Conservation (phyloP, 2,888 invertebrate genomes). For the Hemistola chrysoprasaria region DNA sequence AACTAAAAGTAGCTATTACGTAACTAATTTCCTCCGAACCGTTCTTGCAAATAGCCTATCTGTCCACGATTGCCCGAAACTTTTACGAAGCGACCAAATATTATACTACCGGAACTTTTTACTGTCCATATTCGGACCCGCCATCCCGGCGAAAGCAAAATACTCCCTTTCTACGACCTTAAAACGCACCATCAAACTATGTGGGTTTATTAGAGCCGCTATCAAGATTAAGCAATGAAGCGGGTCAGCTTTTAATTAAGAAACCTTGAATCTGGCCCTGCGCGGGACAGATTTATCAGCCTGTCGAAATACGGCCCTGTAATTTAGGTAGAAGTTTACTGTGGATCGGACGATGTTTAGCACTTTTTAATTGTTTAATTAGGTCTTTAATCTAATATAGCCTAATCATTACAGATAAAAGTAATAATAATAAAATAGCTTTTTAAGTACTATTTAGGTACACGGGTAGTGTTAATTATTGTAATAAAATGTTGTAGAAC, state of each 20-base stretch:
- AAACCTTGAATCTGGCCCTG: conserved; percentile 47
- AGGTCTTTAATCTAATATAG: too few relatives aligned
- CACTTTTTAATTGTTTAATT: too few relatives aligned
- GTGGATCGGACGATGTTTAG: too few relatives aligned
- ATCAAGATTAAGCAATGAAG: conserved; percentile 59
- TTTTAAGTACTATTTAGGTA: too few relatives aligned
- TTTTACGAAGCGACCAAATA: neutral
- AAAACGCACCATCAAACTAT: conserved; percentile 41
- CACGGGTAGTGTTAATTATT: too few relatives aligned
- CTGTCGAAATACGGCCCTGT: conserved; percentile 36
- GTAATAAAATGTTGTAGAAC: too few relatives aligned
- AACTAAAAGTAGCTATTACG: too few relatives aligned
- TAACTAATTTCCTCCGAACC: too few relatives aligned
- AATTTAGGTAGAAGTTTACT: conserved; percentile 29
- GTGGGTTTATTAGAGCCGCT: conserved; percentile 53
- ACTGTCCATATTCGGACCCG: conserved; percentile 1
- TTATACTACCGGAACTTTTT: conserved; percentile 1
- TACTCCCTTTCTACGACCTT: neutral
- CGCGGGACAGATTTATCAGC: conserved; percentile 49
- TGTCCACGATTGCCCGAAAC: too few relatives aligned
- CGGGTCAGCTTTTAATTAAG: conserved; percentile 63
- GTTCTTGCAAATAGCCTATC: too few relatives aligned
- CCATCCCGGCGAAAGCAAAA: neutral
- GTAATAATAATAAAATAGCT: too few relatives aligned
- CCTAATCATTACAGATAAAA: too few relatives aligned